Evolutionary conservation across 2,888 invertebrate species (phyloP), one percentile per base, ranked within the genome.

Genomic region (Dolichopus griseipennis): DNA sequence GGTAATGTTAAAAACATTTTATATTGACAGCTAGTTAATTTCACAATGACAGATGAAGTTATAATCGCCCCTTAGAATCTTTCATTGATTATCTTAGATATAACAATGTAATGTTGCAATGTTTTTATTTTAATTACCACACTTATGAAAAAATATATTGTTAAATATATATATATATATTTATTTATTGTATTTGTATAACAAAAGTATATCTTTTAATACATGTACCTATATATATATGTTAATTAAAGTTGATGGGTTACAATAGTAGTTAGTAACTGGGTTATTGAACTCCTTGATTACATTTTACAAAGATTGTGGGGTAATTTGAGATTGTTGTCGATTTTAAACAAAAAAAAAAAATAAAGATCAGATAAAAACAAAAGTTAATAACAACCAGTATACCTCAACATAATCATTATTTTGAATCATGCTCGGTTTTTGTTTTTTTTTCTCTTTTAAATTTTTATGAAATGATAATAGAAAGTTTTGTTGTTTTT

Each of bases 281-380:
- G 18, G 52, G 52, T 52, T 52, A 52, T 18, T 52, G 52, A 52
- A 52, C 52, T 52, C 52, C 18, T 52, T 15, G 6, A 52, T 52
- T 52, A 52, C 52, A 52, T 12, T 52, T 12, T 43, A 9, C 18
- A 52, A 9, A 15, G 52, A 52, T 52, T 12, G 52, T 52, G 18
- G 27, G 52, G 52, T 52, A 52, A 52, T 52, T 52, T 52, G 52
- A 52, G 52, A 52, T 52, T n/a, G 52, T 52, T 52, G 52, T 52
- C 52, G 52, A 52, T 52, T 52, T 52, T 52, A 52, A 18, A 52
- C 9, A 52, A 12, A 2, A 52, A 15, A 52, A 12, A 52, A 52
- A 52, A 52, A 18, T 18, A 5, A 52, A 52, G 27, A 27, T 27
- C 27, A 27, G 27, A 27, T 6, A 52, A 18, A 18, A 52, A 52